Percentiles rank a stretch among this genome's conserved stretches.
phyloP scores from a whole-genome alignment of 1,140 invertebrate species.

The Drosophila equinoxialis region DNA sequence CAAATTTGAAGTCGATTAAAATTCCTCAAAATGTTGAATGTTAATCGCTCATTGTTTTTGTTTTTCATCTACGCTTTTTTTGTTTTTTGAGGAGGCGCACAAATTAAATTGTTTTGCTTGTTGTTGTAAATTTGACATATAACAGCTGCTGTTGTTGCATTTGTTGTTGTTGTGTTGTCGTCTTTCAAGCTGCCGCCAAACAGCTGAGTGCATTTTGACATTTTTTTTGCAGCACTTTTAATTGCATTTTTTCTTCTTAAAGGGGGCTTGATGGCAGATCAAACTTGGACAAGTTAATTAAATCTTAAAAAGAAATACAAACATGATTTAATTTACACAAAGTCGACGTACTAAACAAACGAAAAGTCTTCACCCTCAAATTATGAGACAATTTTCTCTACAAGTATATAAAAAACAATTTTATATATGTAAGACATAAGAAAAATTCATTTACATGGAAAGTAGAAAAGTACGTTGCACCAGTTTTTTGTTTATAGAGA shows the following conservation, averaged over 20 bases:
- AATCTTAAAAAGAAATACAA: conserved; percentile 26
- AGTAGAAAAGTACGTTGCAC: conserved; percentile 53
- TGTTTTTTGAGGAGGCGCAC: conserved; percentile 49
- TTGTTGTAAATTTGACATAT: conserved; percentile 73
- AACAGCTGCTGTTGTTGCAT: conserved; percentile 32
- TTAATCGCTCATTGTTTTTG: conserved; percentile 76
- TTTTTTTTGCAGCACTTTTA: conserved; percentile 53
- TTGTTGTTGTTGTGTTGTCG: conserved; percentile 17
- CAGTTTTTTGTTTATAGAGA: conserved; percentile 25
- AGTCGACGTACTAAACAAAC: too few species aligned
- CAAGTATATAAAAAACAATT: conserved; percentile 47
- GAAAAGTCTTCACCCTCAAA: neutral
- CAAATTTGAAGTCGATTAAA: conserved; percentile 68
- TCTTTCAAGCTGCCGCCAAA: conserved; percentile 65
- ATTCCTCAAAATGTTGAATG: conserved; percentile 74
- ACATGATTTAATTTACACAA: neutral
- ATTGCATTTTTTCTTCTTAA: conserved; percentile 56
- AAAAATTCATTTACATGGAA: conserved; percentile 53
- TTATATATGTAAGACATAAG: conserved; percentile 44
- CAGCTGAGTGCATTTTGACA: conserved; percentile 54
- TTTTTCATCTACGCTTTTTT: neutral
- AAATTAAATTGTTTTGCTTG: conserved; percentile 74
- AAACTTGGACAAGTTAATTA: conserved; percentile 74
- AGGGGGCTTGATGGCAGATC: conserved; percentile 56
- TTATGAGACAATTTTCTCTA: conserved; percentile 18